A percentile compares a stretch with the other conserved stretches of the same genome.
phyloP scores from a whole-genome alignment of 2,113 vertebrate genomes.

The Chloropsis cyanopogon region DNA sequence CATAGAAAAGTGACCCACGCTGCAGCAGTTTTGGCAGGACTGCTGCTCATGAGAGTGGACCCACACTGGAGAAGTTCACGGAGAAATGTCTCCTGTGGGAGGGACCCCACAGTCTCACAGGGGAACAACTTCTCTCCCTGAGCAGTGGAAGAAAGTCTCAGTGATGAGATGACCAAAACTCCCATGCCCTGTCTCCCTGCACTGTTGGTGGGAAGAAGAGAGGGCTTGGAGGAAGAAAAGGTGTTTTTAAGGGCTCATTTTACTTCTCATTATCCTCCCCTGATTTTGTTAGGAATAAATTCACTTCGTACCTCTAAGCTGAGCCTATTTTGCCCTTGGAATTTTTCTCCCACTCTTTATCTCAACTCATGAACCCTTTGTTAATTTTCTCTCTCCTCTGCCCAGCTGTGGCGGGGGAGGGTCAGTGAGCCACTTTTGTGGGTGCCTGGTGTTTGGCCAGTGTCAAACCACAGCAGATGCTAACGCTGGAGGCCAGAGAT shows the following conservation, averaged over 20 bases:
- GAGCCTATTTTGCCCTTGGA: neutral
- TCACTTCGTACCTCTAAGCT: neutral
- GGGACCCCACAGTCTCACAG: accelerated
- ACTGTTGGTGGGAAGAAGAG: accelerated
- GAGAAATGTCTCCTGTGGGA: neutral
- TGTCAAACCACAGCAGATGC: neutral
- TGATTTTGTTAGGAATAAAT: neutral
- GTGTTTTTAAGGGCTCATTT: neutral
- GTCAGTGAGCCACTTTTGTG: accelerated
- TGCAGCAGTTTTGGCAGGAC: neutral
- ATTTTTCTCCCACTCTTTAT: neutral
- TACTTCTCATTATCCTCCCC: neutral
- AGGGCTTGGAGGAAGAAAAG: neutral
- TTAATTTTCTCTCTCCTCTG: neutral
- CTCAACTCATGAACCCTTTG: neutral
- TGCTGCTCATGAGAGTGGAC: neutral
- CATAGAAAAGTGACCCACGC: accelerated
- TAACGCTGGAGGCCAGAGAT: neutral
- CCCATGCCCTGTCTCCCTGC: neutral
- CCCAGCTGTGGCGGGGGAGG: neutral
- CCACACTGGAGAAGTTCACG: neutral
- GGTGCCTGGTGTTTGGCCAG: neutral
- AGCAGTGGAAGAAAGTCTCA: neutral
- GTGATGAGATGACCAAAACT: neutral
- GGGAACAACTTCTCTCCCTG: neutral